Conservation (phyloP, 2,113 vertebrate species). For the Murina feae region DNA sequence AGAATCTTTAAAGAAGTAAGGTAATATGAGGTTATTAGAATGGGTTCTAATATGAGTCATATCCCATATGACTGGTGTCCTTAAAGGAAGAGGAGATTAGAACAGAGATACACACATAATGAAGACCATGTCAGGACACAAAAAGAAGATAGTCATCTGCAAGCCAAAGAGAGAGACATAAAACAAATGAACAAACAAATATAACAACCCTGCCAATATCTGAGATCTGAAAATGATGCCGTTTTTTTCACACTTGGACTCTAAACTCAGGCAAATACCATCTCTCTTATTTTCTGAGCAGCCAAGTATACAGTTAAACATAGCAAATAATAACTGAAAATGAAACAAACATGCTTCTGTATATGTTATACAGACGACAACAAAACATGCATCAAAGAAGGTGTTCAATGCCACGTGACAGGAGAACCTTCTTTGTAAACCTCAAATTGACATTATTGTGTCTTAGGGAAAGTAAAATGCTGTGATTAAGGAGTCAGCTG, state of each 20-base stretch:
- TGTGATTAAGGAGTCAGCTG: slow-evolving; percentile 43
- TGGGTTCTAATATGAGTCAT: too few species aligned
- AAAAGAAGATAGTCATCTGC: too few species aligned
- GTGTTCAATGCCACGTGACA: not conserved
- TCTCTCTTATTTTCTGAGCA: not conserved
- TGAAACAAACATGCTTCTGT: not conserved
- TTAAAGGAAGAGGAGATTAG: too few species aligned
- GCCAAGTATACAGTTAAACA: not conserved
- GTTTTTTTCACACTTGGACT: not conserved
- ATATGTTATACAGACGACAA: not conserved
- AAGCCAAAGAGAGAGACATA: too few species aligned
- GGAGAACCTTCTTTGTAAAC: not conserved
- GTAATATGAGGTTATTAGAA: too few species aligned
- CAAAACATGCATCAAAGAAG: not conserved
- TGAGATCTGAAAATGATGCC: not conserved
- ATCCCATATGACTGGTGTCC: too few species aligned
- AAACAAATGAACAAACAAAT: too few species aligned
- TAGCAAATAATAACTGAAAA: not conserved
- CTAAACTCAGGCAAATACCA: not conserved
- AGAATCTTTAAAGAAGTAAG: too few species aligned
- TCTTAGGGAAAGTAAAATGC: slow-evolving; percentile 20
- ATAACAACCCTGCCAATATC: too few species aligned
- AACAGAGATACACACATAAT: too few species aligned
- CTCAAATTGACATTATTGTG: not conserved
- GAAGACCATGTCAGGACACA: too few species aligned